A percentile compares a stretch with the other conserved stretches of the same genome.
These are phyloP conservation scores for Anodontia alba DNA, from an alignment of 2,888 invertebrate genomes.

Conservation along the genomic window DNA sequence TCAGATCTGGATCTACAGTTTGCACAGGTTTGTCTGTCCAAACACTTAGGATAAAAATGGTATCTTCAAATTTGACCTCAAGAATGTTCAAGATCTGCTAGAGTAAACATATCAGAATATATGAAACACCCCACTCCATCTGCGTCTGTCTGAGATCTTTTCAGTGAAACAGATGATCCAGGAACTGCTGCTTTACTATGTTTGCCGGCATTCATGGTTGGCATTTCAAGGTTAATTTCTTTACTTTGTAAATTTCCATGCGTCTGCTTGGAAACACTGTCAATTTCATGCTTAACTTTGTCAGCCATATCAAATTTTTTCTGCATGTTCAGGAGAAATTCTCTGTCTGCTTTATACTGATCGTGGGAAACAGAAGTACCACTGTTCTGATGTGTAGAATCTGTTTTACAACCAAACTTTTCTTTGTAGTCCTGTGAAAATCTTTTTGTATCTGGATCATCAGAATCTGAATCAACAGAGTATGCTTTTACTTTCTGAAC, in stretches of 20 bases:
- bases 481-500: too few species aligned
- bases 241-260: not conserved
- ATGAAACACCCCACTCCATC: not conserved
- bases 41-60: too few species aligned
- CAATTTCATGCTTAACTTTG: not conserved
- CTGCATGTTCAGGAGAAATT: not conserved
- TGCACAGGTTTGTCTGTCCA: too few species aligned
- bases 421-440: not conserved
- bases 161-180: not conserved
- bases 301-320: slow-evolving; percentile 1
- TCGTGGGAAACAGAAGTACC: not conserved
- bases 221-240: not conserved
- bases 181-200: not conserved
- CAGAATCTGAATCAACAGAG: not conserved
- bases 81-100: slow-evolving; percentile 29
- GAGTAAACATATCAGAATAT: slow-evolving; percentile 27
- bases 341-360: not conserved
- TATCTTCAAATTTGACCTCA: too few species aligned
- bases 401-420: not conserved
- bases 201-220: not conserved
- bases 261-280: not conserved
- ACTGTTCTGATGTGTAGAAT: not conserved
- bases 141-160: not conserved
- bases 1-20: too few species aligned
- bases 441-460: not conserved